A percentile compares a stretch with the other conserved stretches of the same genome.
Evolutionary conservation across 2,888 invertebrate genomes (phyloP).

Genomic region (Synergus itoensis): DNA sequence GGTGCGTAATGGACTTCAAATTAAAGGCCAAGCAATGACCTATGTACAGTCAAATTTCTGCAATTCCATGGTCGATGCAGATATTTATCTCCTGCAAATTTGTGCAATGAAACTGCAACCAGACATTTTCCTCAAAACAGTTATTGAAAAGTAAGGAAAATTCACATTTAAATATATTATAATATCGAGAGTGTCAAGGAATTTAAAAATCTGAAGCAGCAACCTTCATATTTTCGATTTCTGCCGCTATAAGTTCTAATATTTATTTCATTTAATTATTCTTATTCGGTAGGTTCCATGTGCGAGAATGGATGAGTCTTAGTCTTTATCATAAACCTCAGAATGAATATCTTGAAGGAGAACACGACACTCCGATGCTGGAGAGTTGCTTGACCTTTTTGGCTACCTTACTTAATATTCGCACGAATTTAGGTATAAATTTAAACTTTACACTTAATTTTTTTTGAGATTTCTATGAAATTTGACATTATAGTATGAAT

Average conservation of each 20-base stretch:
- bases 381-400: slow-evolving; percentile 95
- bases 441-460: neutral
- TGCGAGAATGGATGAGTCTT: slow-evolving; percentile 91
- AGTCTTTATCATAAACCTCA: slow-evolving; percentile 84
- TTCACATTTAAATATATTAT: neutral
- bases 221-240: neutral
- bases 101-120: slow-evolving; percentile 93
- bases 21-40: slow-evolving; percentile 99
- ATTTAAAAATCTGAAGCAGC: neutral
- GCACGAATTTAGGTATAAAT: slow-evolving; percentile 89
- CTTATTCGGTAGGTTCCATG: slow-evolving; percentile 84
- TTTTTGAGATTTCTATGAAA: neutral
- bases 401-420: slow-evolving; percentile 91
- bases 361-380: slow-evolving; percentile 93
- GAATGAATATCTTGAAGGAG: slow-evolving; percentile 83
- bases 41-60: slow-evolving; percentile 99
- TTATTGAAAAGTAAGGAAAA: slow-evolving; percentile 87
- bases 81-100: slow-evolving; percentile 95
- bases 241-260: slow-evolving; percentile 6
- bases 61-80: slow-evolving; percentile 99
- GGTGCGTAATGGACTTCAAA: slow-evolving; percentile 98
- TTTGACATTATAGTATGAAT: too few relatives aligned
- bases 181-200: neutral
- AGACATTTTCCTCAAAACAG: slow-evolving; percentile 90
- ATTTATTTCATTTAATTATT: slow-evolving; percentile 18